Conservation (phyloP, 2,797 vertebrate genomes). For the Champsocephalus gunnari region DNA sequence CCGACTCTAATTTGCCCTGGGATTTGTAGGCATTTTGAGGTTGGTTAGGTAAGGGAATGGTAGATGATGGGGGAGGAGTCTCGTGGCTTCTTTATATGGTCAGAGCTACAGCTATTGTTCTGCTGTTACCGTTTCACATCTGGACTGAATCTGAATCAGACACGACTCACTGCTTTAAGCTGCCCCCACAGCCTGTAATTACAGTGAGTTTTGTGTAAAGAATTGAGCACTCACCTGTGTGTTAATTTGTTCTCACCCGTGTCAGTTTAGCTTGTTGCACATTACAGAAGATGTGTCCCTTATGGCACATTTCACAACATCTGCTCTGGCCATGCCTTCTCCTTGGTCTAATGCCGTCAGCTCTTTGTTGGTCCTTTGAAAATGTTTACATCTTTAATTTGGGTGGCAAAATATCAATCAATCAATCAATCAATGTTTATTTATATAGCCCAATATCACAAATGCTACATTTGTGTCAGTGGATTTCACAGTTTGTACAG, state of each 20-base stretch:
- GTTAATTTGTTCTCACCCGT: constrained; percentile 25
- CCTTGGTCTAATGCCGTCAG: background rate
- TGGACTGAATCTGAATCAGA: constrained; percentile 45
- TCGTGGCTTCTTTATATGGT: constrained; percentile 12
- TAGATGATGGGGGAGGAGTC: background rate
- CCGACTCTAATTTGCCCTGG: background rate
- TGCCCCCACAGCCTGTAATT: constrained; percentile 32
- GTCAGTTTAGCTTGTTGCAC: constrained; percentile 25
- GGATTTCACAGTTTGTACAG: no score
- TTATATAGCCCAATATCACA: no score
- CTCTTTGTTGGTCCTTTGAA: background rate
- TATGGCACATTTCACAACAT: constrained; percentile 14
- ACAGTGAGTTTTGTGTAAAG: constrained; percentile 37
- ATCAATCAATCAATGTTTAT: no score
- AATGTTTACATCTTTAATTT: background rate
- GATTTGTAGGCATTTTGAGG: background rate
- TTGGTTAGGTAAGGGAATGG: background rate
- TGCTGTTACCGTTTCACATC: constrained; percentile 39
- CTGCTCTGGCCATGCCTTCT: constrained; percentile 15
- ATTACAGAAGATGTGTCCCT: constrained; percentile 23
- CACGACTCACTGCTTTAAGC: constrained; percentile 15
- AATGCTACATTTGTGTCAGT: no score
- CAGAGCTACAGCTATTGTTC: constrained; percentile 10
- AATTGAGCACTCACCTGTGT: constrained; percentile 41
- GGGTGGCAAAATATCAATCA: background rate